These are phyloP conservation scores for Irena cyanogastra DNA, from an alignment of 2,113 vertebrate genomes.

Conservation along the genomic window DNA sequence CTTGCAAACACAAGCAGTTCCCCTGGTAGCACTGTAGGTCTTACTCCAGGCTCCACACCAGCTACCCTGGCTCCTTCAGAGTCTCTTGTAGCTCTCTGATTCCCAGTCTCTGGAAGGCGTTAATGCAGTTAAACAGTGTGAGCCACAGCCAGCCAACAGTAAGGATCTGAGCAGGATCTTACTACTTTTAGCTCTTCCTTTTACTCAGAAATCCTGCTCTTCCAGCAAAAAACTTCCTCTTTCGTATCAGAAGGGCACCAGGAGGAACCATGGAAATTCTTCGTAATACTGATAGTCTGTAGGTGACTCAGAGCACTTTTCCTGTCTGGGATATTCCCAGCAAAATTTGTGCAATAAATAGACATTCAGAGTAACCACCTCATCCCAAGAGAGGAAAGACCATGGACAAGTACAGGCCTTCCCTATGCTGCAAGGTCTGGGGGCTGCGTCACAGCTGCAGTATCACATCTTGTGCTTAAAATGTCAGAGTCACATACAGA, in stretches of 20 bases:
- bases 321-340: neutral
- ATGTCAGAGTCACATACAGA: neutral
- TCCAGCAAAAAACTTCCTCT: neutral
- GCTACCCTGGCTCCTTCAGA: neutral
- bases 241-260: neutral
- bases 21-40: neutral
- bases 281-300: neutral
- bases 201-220: neutral
- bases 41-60: neutral
- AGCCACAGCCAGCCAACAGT: neutral
- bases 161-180: neutral
- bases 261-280: neutral
- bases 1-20: neutral
- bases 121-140: neutral
- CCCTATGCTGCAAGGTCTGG: neutral
- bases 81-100: neutral
- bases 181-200: neutral
- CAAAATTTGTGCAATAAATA: neutral
- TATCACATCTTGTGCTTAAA: neutral
- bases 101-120: neutral
- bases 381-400: neutral
- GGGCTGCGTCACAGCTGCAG: neutral
- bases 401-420: neutral
- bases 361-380: neutral
- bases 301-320: conserved; percentile 8